Conservation (phyloP, 2,888 invertebrate genomes). For the Ormyrus labotus region DNA sequence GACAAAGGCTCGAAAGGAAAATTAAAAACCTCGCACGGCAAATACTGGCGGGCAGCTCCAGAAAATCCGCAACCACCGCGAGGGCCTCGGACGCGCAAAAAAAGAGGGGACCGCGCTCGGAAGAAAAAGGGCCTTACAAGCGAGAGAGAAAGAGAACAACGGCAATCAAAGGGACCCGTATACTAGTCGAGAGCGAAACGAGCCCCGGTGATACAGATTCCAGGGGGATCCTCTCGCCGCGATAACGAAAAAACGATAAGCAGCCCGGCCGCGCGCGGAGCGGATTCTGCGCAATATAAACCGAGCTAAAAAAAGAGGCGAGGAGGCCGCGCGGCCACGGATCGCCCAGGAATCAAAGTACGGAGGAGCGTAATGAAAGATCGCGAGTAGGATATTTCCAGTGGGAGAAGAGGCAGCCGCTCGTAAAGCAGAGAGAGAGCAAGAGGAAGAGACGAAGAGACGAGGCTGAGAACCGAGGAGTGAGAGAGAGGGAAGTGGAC, state of each 20-base stretch:
- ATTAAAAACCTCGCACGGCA: background rate
- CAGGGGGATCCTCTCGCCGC: no score
- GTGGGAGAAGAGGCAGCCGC: slow-evolving; percentile 19
- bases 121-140: background rate
- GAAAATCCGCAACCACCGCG: background rate
- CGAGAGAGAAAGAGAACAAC: background rate
- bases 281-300: no score
- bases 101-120: background rate
- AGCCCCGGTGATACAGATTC: no score
- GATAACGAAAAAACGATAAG: no score
- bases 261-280: no score
- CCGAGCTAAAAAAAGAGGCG: background rate
- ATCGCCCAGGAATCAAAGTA: slow-evolving; percentile 20
- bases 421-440: slow-evolving; percentile 24
- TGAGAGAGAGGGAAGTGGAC: slow-evolving; percentile 34
- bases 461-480: background rate
- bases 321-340: background rate
- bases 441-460: background rate
- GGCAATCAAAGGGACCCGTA: no score
- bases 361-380: slow-evolving; percentile 46
- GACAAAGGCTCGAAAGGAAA: slow-evolving; percentile 12
- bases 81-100: background rate
- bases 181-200: no score
- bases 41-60: background rate
- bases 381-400: slow-evolving; percentile 32